Base-by-base conservation (phyloP, 2,113 vertebrate genomes). In the Ochotona princeps region DNA sequence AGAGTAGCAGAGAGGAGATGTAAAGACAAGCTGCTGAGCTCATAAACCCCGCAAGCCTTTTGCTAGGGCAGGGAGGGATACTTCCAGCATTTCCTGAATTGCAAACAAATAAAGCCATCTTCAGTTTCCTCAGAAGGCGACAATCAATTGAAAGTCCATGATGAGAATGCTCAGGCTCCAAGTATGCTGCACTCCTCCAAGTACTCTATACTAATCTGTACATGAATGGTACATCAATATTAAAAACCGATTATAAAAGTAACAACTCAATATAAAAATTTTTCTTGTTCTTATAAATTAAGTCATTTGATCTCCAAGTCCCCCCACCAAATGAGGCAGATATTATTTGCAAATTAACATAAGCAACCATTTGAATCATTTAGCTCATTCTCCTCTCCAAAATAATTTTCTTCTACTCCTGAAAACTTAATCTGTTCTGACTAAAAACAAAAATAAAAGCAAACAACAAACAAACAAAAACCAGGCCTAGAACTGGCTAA, bases 361-460 rank as follows among this genome's bases (percentile, higher is more conserved):
- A 72, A 54, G n/a, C 47, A 95, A 94, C 63, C 91, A 89, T 79
- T 54, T 91, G 38, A 61, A 79, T 17, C n/a, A 91, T 76, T 66
- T 78, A 80, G 35, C 10, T 82, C 12, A 38, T 47, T 26, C 9
- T 20, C 60, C 28, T 72, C 63, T 65, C 44, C 20, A 63, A 75
- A 88, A 70, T 73, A 54, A 87, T 89, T 89, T 44, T 82, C 69
- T 75, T 93, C 35, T 79, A 83, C 5, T 51, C 32, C 76, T 88
- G n/a, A 7, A 87, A 92, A 84, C 35, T n/a, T 61, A 35, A 95
- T 80, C 7, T 57, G 7, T 60, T 70, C 83, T 10, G 85, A 78
- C 28, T 38, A 17, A 57, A 70, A 47, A 49, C 65, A 61, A 23
- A 38, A 83, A 14, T 51, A 23, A 38, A 57, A 57, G n/a, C n/a